Percentiles rank a stretch among this genome's conserved stretches.
phyloP scores from a whole-genome alignment of 2,113 vertebrate species.

The Anhinga rufa region DNA sequence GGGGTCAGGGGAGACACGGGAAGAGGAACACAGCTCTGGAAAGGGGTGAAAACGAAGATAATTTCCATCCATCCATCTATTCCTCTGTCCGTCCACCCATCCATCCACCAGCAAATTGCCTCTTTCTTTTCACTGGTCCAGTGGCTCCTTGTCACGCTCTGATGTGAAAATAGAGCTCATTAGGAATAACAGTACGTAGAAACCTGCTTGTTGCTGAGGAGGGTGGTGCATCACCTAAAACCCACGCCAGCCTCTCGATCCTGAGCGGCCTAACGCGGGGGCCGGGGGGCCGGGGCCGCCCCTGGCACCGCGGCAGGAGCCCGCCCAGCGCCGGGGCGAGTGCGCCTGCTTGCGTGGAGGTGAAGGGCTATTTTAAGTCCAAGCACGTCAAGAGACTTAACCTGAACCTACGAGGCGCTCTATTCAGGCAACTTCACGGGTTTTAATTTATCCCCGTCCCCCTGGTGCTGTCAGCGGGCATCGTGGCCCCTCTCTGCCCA shows the following conservation, averaged over 20 bases:
- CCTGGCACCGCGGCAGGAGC: slow-evolving; percentile 19
- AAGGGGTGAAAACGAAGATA: not conserved
- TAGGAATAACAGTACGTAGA: not conserved
- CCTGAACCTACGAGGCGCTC: not conserved
- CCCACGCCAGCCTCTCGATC: slow-evolving; percentile 2
- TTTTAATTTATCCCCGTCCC: not conserved
- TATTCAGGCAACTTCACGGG: not conserved
- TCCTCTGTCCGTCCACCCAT: not conserved
- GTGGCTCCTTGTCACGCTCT: slow-evolving; percentile 9
- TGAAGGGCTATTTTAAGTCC: slow-evolving; percentile 54
- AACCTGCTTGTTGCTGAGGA: slow-evolving; percentile 48
- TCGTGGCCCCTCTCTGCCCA: not conserved
- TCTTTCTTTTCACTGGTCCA: not conserved
- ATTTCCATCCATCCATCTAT: not conserved
- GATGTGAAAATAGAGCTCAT: not conserved
- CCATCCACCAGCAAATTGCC: not conserved
- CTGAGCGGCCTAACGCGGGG: slow-evolving; percentile 62
- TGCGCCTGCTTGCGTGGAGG: slow-evolving; percentile 46
- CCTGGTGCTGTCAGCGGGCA: not conserved
- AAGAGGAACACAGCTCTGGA: not conserved
- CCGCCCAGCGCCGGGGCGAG: not conserved
- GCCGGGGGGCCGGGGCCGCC: slow-evolving; percentile 1
- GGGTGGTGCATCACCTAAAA: slow-evolving; percentile 25
- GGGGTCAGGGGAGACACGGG: not conserved
- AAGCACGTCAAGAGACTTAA: slow-evolving; percentile 46